Conservation (phyloP, 1,140 invertebrate species). For the Apis mellifera region DNA sequence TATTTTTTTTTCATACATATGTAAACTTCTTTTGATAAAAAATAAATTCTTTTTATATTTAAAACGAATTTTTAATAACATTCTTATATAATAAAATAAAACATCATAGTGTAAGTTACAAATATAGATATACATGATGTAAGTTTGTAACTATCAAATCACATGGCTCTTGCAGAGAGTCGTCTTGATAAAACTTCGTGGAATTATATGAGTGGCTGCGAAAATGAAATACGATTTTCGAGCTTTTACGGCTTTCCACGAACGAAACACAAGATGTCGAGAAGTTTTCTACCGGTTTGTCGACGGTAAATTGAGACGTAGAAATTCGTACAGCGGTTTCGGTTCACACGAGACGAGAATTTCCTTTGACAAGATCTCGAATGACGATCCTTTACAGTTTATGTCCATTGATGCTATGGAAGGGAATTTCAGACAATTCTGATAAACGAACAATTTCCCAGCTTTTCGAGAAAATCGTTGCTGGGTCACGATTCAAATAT, state of each 20-base stretch:
- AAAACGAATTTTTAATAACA: too few species aligned
- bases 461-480: not conserved
- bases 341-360: not conserved
- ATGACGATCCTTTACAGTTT: not conserved
- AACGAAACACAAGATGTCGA: not conserved
- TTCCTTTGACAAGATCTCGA: not conserved
- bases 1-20: too few species aligned
- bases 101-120: too few species aligned
- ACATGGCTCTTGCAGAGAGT: too few species aligned
- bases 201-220: not conserved
- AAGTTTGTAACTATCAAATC: too few species aligned
- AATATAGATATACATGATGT: too few species aligned
- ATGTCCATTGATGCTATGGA: not conserved
- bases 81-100: too few species aligned
- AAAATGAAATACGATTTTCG: not conserved
- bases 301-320: slow-evolving; percentile 2
- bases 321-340: not conserved
- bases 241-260: not conserved
- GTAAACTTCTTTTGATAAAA: too few species aligned
- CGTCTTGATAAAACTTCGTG: not conserved
- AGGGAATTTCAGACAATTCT: not conserved
- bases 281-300: not conserved
- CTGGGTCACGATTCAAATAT: not conserved
- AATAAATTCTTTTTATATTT: too few species aligned
- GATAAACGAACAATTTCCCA: not conserved